Evolutionary conservation across 2,888 invertebrate species (phyloP).

Genomic region (Cenopis cana): DNA sequence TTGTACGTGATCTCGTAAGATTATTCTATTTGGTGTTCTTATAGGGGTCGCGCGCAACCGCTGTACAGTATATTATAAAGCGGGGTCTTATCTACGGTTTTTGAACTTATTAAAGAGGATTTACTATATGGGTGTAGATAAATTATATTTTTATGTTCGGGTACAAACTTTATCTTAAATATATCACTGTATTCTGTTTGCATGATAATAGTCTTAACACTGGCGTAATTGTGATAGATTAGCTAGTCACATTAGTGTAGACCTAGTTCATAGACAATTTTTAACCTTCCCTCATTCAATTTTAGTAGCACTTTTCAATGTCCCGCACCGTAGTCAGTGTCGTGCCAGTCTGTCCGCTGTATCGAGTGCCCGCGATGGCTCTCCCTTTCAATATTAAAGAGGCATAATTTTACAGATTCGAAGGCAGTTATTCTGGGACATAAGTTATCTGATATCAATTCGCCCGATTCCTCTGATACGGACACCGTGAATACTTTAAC

Average conservation of each 20-base stretch:
- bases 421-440: constrained; percentile 67
- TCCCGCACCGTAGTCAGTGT: constrained; percentile 60
- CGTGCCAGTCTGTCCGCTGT: constrained; percentile 35
- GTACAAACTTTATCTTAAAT: constrained; percentile 5
- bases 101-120: too few relatives aligned
- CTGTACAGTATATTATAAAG: too few relatives aligned
- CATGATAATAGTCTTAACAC: constrained; percentile 68
- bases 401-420: constrained; percentile 75
- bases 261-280: constrained; percentile 48
- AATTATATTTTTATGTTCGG: not conserved
- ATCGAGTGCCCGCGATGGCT: constrained; percentile 44
- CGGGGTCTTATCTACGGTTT: too few relatives aligned
- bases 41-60: too few relatives aligned
- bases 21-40: too few relatives aligned
- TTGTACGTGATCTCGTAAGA: too few relatives aligned
- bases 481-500: constrained; percentile 53
- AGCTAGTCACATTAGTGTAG: constrained; percentile 55
- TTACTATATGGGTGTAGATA: too few relatives aligned
- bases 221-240: constrained; percentile 77
- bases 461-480: constrained; percentile 66
- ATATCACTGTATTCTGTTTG: constrained; percentile 49
- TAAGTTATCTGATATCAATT: constrained; percentile 63
- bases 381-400: constrained; percentile 51
- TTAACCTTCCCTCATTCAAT: constrained; percentile 47
- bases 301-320: constrained; percentile 55